phyloP scores from a whole-genome alignment of 2,797 vertebrate genomes.

The Peromyscus melanophrys region DNA sequence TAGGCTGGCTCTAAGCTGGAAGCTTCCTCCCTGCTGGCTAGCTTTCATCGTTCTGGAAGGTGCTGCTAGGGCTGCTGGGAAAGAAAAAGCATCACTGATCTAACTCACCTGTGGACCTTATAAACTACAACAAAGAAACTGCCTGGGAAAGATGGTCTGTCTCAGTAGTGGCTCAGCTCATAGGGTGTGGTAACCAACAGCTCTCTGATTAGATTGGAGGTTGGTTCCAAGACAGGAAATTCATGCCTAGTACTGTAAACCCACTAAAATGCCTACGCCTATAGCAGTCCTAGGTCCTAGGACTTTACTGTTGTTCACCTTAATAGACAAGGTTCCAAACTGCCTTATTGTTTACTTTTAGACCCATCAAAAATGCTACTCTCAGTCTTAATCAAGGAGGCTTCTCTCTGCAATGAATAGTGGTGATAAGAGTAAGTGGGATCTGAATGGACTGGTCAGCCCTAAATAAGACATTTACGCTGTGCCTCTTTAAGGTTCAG shows the following conservation, averaged over 20 bases:
- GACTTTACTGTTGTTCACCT: neutral
- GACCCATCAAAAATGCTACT: neutral
- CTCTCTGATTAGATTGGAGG: neutral
- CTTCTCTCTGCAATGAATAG: neutral
- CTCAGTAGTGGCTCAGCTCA: neutral
- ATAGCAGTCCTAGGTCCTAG: neutral
- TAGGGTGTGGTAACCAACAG: too few relatives aligned
- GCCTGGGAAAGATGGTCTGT: neutral
- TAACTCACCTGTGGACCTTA: neutral
- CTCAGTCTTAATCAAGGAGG: neutral
- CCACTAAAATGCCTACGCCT: neutral
- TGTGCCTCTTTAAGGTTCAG: neutral
- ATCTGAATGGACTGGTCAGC: neutral
- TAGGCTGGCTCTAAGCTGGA: neutral
- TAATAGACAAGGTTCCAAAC: neutral
- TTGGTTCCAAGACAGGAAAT: neutral
- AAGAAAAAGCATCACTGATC: neutral
- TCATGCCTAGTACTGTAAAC: neutral
- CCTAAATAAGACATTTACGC: neutral
- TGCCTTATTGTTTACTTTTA: neutral
- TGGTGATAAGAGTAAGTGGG: neutral
- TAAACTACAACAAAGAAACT: neutral
- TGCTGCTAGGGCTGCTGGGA: neutral
- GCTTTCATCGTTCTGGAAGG: neutral
- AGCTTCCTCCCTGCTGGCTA: neutral